These are phyloP conservation scores for Lycaena phlaeas DNA, from an alignment of 2,888 invertebrate species.

Conservation along the genomic window DNA sequence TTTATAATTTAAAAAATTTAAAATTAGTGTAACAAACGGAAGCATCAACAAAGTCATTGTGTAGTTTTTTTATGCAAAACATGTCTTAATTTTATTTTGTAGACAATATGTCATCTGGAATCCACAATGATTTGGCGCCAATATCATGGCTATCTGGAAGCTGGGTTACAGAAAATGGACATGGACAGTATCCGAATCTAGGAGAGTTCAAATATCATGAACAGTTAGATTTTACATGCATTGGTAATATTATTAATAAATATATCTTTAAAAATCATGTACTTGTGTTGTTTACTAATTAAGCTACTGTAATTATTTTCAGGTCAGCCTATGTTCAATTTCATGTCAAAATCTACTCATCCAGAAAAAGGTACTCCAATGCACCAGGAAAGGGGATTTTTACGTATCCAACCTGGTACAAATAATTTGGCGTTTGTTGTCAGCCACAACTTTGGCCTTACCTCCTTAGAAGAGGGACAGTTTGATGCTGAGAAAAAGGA, in stretches of 20 bases:
- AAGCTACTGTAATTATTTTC: too few species aligned
- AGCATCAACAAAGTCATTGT: too few species aligned
- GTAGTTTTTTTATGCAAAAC: neutral
- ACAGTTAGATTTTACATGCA: constrained; percentile 66
- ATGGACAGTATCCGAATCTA: constrained; percentile 72
- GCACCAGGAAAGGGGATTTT: constrained; percentile 76
- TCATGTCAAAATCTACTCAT: constrained; percentile 62
- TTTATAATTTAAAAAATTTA: too few species aligned
- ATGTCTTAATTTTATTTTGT: neutral
- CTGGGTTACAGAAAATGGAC: constrained; percentile 68
- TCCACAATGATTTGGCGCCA: constrained; percentile 64
- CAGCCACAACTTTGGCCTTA: constrained; percentile 76
- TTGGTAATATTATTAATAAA: constrained; percentile 37
- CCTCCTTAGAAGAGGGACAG: constrained; percentile 73
- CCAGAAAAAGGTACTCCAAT: constrained; percentile 67
- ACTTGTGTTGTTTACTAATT: too few species aligned
- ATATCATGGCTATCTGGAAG: constrained; percentile 74
- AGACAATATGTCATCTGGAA: neutral
- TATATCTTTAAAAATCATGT: neutral
- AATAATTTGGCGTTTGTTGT: constrained; percentile 66
- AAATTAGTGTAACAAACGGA: too few species aligned
- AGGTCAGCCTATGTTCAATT: constrained; percentile 77
- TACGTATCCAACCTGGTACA: constrained; percentile 71
- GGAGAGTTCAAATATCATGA: constrained; percentile 71
- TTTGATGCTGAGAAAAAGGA: constrained; percentile 53